Evolutionary conservation across 2,113 vertebrate genomes (phyloP), one percentile per base, ranked within the genome.

Genomic region (Colius striatus): DNA sequence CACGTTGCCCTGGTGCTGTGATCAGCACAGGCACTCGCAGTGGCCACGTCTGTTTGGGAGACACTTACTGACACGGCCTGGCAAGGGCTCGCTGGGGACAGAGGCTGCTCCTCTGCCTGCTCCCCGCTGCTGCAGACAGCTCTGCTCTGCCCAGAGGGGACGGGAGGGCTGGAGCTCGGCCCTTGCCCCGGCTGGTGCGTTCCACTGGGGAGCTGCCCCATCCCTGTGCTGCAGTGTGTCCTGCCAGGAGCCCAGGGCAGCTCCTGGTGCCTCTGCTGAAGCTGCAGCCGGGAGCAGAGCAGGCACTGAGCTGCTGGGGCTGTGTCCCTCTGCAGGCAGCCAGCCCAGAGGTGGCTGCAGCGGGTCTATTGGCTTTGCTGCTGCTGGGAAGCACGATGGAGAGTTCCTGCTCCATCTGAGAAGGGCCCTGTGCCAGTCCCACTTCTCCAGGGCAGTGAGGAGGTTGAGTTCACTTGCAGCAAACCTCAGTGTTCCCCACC

Each of bases 51-150:
- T 48, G 17, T 79, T 88, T 11, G 45, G 14, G 78, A 26, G 65
- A 22, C 63, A 2, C 65, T 63, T 20, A 3, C 19, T 51, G 58
- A 14, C 34, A 29, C 23, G 60, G 72, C 63, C 5, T 1, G 0
- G 50, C 38, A 19, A 6, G 58, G 54, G 38, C 72, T 85, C 3
- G 20, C 10, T 63, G 65, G 62, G 62, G 53, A 25, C 62, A 20
- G 60, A 60, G 63, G 63, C 50, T 3, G 67, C 76, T 71, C 36
- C 61, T 65, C 34, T 41, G 38, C 5, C 4, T 3, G 57, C 53
- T 63, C 29, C 50, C 74, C 0, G n/a, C 0, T 1, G 19, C 57
- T 48, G 27, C 45, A n/a, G 54, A 67, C 32, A 27, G 54, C 57
- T 76, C 73, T 48, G n/a, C 36, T 43, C 65, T 57, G 95, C 89